A percentile compares a stretch with the other conserved stretches of the same genome.
These are phyloP conservation scores for Ursus arctos DNA, from an alignment of 2,113 vertebrate genomes.

Conservation along the genomic window DNA sequence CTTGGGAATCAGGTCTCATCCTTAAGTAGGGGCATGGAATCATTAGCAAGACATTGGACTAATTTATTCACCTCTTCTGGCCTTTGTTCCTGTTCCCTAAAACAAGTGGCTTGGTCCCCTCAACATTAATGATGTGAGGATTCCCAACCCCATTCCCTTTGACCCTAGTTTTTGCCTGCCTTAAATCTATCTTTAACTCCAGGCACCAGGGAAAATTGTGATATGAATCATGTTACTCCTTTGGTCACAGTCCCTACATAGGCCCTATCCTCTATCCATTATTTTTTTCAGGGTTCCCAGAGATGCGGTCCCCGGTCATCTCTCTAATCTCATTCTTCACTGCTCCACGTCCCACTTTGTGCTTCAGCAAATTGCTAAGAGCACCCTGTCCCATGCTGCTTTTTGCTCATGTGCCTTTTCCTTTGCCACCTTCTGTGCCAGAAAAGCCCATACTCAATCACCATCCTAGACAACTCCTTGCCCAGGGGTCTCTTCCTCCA, in stretches of 20 bases:
- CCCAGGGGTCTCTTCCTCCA: neutral
- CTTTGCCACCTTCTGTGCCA: neutral
- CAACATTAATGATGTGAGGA: neutral
- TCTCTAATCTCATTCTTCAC: neutral
- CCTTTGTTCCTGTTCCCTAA: neutral
- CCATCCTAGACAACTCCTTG: neutral
- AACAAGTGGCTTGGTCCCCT: neutral
- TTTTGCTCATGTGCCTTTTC: neutral
- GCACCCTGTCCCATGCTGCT: neutral
- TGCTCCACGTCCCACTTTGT: neutral
- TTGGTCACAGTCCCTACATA: neutral
- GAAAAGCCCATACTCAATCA: neutral
- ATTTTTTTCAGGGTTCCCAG: neutral
- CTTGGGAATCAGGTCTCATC: neutral
- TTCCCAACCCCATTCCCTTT: neutral
- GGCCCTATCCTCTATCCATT: neutral
- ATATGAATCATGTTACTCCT: neutral
- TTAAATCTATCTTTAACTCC: neutral
- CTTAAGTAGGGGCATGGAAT: neutral
- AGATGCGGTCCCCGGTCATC: neutral
- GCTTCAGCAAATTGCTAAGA: neutral
- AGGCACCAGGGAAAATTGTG: neutral
- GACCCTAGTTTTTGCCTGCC: neutral
- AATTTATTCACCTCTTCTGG: neutral
- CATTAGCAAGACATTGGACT: neutral